Percentiles rank a stretch among this genome's conserved stretches.
Conservation (phyloP, 2,113 vertebrate genomes). For the Menura novaehollandiae region DNA sequence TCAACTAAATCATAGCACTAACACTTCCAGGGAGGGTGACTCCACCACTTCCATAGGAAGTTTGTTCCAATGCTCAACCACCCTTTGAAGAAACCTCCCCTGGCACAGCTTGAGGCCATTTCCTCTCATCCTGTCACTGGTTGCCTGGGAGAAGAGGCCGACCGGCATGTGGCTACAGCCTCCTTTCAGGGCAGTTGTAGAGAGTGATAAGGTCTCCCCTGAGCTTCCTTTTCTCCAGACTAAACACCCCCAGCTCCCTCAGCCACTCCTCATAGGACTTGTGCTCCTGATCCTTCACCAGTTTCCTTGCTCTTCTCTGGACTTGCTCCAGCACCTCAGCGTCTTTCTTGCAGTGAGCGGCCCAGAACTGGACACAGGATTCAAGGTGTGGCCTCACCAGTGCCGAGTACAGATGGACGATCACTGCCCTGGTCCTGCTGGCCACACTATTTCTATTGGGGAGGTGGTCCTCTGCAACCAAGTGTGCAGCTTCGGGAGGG, state of each 20-base stretch:
- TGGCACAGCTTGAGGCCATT: rapidly evolving
- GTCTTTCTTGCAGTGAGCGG: neutral
- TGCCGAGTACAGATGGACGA: neutral
- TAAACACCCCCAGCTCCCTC: neutral
- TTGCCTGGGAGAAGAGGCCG: neutral
- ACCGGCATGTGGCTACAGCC: neutral
- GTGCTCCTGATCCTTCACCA: neutral
- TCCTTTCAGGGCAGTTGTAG: neutral
- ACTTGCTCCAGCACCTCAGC: neutral
- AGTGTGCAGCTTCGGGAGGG: neutral
- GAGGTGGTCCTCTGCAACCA: neutral
- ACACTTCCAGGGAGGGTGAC: neutral
- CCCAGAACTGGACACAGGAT: neutral
- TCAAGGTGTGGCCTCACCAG: neutral
- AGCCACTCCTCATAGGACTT: neutral
- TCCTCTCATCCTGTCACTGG: rapidly evolving
- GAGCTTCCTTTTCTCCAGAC: neutral
- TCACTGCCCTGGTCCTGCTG: neutral
- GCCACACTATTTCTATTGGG: rapidly evolving
- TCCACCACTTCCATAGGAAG: neutral
- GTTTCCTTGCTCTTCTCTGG: neutral
- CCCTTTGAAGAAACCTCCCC: neutral
- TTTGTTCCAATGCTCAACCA: neutral
- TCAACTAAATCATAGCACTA: neutral
- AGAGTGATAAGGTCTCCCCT: neutral